phyloP scores from a whole-genome alignment of 2,888 invertebrate species.

The Panorpa germanica region DNA sequence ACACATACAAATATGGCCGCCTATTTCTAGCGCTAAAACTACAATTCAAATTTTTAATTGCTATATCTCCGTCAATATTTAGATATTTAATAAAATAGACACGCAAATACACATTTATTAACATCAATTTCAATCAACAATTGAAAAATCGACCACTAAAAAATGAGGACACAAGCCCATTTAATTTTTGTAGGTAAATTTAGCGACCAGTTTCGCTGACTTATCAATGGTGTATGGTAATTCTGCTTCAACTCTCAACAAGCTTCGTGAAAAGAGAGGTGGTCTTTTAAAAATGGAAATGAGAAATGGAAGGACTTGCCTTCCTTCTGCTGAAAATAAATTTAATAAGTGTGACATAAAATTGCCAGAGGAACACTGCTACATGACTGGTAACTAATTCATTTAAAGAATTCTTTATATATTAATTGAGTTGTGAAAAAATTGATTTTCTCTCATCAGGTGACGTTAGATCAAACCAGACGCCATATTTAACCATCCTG shows the following conservation, averaged over 20 bases:
- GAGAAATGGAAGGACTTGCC: constrained; percentile 24
- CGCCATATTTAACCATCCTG: constrained; percentile 50
- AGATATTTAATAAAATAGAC: no score
- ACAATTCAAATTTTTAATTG: no score
- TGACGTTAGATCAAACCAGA: constrained; percentile 59
- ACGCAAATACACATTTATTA: no score
- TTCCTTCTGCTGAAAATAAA: constrained; percentile 23
- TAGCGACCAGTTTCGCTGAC: constrained; percentile 29
- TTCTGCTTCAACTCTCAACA: constrained; percentile 18
- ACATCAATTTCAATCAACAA: no score
- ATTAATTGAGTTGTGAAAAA: no score
- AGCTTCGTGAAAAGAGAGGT: constrained; percentile 24
- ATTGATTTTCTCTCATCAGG: constrained; percentile 26
- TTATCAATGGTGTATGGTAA: constrained; percentile 16
- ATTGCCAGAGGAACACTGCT: constrained; percentile 22
- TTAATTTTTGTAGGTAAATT: constrained; percentile 42
- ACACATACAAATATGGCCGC: no score
- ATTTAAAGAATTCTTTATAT: no score
- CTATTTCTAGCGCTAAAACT: no score
- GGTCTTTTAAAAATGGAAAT: constrained; percentile 25
- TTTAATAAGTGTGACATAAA: constrained; percentile 19
- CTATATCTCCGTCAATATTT: no score
- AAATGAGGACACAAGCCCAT: no score
- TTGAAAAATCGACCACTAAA: no score
- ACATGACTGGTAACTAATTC: constrained; percentile 24